These are phyloP conservation scores for Dendrocincla tyrannina DNA, from an alignment of 2,797 vertebrate species.

Conservation along the genomic window DNA sequence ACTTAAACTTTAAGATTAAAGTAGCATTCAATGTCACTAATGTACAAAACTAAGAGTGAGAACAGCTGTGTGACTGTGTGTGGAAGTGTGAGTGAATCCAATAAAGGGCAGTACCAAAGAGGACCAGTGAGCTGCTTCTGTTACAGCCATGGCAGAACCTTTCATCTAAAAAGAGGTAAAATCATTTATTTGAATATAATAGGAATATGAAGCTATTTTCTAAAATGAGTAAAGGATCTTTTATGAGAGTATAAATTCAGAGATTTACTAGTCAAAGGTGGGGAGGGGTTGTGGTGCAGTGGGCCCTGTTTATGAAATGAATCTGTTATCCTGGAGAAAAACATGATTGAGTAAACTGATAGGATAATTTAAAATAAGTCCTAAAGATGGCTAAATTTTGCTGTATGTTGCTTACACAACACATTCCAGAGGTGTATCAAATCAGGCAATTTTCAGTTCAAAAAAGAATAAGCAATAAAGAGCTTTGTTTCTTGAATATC, in stretches of 20 bases:
- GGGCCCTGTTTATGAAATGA: neutral
- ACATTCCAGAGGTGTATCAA: neutral
- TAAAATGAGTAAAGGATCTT: neutral
- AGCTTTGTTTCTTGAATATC: neutral
- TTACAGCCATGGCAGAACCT: neutral
- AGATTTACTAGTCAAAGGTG: neutral
- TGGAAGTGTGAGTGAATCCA: neutral
- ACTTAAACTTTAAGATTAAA: conserved; percentile 18
- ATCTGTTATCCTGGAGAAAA: neutral
- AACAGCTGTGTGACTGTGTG: neutral
- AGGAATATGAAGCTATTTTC: neutral
- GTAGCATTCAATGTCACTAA: neutral
- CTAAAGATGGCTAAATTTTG: neutral
- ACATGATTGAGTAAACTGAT: neutral
- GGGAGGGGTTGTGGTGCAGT: neutral
- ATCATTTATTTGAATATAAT: neutral
- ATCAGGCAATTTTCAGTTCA: neutral
- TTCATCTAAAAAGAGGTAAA: neutral
- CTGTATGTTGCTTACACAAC: neutral
- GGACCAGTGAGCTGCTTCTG: neutral
- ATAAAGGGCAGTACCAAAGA: neutral
- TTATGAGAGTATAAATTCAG: neutral
- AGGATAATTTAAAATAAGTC: neutral
- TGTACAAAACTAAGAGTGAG: neutral
- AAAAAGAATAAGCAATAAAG: neutral